phyloP scores from a whole-genome alignment of 2,113 vertebrate species.

The Prinia subflava region DNA sequence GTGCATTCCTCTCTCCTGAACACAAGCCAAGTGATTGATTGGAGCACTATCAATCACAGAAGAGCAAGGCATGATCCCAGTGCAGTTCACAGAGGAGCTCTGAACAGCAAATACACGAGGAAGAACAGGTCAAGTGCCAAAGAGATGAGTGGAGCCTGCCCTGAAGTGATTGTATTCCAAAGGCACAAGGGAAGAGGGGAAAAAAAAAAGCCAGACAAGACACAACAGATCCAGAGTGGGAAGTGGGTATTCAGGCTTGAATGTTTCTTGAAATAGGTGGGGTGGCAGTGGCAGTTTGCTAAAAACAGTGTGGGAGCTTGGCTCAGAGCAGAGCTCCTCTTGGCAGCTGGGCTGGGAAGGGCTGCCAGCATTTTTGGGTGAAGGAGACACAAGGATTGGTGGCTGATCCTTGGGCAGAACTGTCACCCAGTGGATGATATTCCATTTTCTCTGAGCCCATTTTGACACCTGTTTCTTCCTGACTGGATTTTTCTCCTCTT shows the following conservation, averaged over 20 bases:
- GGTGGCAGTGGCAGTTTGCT: conserved; percentile 44
- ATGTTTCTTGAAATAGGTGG: conserved; percentile 48
- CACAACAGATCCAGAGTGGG: conserved; percentile 49
- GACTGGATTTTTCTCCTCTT: background rate
- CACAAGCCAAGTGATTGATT: conserved; percentile 35
- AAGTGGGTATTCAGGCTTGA: conserved; percentile 50
- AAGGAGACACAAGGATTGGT: background rate
- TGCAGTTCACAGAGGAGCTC: conserved; percentile 15
- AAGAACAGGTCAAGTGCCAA: conserved; percentile 52
- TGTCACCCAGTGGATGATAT: background rate
- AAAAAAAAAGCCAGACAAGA: conserved; percentile 27
- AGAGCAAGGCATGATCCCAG: background rate
- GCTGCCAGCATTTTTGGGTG: background rate
- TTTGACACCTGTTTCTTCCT: background rate
- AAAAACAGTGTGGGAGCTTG: conserved; percentile 54
- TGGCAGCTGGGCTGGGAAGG: conserved; percentile 16
- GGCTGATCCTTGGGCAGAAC: background rate
- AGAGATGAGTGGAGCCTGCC: conserved; percentile 46
- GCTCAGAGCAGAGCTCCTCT: background rate
- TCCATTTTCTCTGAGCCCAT: background rate
- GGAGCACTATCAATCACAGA: conserved; percentile 20
- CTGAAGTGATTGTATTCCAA: conserved; percentile 40
- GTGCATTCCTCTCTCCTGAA: background rate
- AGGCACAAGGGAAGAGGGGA: conserved; percentile 3
- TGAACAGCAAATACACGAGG: background rate